Evolutionary conservation across 1,140 invertebrate genomes (phyloP).

Genomic region (Oryctes rhinoceros): DNA sequence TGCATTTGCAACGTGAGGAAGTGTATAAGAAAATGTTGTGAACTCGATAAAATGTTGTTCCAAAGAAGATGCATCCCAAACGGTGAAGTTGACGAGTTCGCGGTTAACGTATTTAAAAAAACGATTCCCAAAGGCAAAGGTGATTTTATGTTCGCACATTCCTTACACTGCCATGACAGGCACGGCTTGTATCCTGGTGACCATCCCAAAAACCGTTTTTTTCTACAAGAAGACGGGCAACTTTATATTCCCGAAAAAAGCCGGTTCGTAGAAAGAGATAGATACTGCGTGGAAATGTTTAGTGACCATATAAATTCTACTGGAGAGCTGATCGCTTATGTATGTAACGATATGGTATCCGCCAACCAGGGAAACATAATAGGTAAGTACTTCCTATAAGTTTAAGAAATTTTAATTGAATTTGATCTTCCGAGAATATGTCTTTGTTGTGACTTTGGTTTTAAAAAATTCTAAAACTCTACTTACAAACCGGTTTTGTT

Average conservation of each 20-base stretch:
- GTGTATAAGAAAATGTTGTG: background rate
- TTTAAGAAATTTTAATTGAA: background rate
- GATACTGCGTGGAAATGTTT: background rate
- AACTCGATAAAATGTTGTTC: background rate
- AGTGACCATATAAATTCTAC: background rate
- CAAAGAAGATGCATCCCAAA: background rate
- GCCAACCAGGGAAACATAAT: background rate
- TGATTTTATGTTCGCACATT: background rate
- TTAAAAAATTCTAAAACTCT: too few relatives aligned
- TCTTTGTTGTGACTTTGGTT: too few relatives aligned
- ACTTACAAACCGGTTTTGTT: too few relatives aligned
- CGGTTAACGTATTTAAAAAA: background rate
- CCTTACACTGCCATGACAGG: background rate
- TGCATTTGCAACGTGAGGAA: constrained; percentile 4
- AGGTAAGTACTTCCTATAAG: background rate
- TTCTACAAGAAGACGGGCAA: background rate
- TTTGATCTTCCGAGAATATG: background rate
- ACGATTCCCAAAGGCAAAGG: background rate
- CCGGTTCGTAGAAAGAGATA: background rate
- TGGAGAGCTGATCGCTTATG: background rate
- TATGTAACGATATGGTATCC: background rate
- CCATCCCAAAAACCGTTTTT: background rate
- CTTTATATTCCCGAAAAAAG: background rate
- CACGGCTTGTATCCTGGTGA: background rate
- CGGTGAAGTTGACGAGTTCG: background rate